These are phyloP conservation scores for Zoanthus sansibaricus DNA, from an alignment of 92 coral and sea anemone species.

Conservation along the genomic window DNA sequence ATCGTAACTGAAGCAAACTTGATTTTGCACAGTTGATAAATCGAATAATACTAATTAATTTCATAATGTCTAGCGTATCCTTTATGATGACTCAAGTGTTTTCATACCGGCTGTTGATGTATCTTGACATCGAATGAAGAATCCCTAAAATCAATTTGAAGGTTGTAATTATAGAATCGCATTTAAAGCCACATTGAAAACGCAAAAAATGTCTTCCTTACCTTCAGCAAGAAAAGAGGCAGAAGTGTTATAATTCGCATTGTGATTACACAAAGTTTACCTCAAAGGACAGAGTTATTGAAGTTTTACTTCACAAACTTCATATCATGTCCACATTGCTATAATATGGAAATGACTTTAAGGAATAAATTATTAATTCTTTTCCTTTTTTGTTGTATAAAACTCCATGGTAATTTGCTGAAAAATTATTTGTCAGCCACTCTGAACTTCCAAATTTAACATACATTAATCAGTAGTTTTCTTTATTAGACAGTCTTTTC, in stretches of 20 bases:
- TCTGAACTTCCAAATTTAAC: background rate
- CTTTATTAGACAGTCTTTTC: background rate
- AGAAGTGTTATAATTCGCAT: conserved; percentile 14
- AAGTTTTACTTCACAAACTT: background rate
- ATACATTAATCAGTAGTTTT: conserved; percentile 2
- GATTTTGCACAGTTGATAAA: background rate
- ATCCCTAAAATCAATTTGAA: background rate
- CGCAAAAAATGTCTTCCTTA: background rate
- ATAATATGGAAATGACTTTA: conserved; percentile 56
- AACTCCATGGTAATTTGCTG: conserved; percentile 32
- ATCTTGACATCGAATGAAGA: conserved; percentile 13
- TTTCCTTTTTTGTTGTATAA: conserved; percentile 18
- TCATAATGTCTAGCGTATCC: background rate
- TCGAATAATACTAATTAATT: background rate
- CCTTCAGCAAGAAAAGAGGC: conserved; percentile 23
- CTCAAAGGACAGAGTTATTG: background rate
- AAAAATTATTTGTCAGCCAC: background rate
- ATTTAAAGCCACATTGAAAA: background rate
- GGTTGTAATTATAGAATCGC: background rate
- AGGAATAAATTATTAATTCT: conserved; percentile 58
- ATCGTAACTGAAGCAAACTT: background rate
- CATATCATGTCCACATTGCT: conserved; percentile 2
- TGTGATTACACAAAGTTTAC: background rate
- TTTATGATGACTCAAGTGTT: background rate
- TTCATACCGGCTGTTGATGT: conserved; percentile 10